A percentile compares a stretch with the other conserved stretches of the same genome.
Evolutionary conservation across 2,797 vertebrate genomes (phyloP).

Genomic region (Tenualosa thibaudeaui): DNA sequence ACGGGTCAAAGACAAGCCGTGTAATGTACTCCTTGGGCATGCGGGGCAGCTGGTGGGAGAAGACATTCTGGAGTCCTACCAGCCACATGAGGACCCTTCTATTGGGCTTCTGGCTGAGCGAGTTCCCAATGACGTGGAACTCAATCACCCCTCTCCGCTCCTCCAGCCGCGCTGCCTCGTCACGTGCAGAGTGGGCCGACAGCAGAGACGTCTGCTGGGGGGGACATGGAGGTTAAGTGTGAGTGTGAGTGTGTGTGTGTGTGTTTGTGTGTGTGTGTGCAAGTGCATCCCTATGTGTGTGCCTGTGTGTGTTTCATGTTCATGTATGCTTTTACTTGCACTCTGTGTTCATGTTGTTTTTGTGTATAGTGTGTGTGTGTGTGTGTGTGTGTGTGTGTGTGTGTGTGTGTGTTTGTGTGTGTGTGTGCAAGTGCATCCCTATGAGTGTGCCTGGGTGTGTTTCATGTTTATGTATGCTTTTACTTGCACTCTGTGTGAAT

Average conservation of each 20-base stretch:
- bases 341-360: neutral
- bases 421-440: neutral
- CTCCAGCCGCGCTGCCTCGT: conserved; percentile 91
- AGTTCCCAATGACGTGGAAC: conserved; percentile 96
- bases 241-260: neutral
- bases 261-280: neutral
- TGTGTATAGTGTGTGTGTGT: no score
- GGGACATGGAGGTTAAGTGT: conserved; percentile 14
- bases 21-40: conserved; percentile 99
- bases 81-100: conserved; percentile 98
- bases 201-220: conserved; percentile 86
- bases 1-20: conserved; percentile 96
- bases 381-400: neutral
- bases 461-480: neutral
- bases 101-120: conserved; percentile 94
- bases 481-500: neutral
- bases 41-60: conserved; percentile 95
- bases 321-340: neutral
- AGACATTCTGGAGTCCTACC: conserved; percentile 96
- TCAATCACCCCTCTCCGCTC: conserved; percentile 95
- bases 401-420: neutral
- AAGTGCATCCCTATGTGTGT: no score
- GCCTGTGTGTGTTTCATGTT: neutral
- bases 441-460: neutral
- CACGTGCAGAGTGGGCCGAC: conserved; percentile 91